Evolutionary conservation across 1,140 invertebrate genomes (phyloP), one percentile per base, ranked within the genome.

Genomic region (Berghia stephanieae): DNA sequence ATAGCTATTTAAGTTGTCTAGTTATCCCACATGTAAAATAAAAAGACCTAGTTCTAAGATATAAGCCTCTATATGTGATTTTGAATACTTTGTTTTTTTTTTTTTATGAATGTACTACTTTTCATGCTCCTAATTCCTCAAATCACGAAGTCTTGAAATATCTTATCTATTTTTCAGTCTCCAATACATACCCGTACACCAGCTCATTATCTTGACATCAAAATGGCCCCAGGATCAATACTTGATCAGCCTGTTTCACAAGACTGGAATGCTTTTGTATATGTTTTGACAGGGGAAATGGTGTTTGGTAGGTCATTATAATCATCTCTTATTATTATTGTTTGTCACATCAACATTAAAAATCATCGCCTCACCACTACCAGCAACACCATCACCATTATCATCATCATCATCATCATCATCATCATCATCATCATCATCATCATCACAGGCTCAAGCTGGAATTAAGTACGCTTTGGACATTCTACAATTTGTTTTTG

Each of bases 131-230:
- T 24, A 57, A 34, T 36, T 34, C 24, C 46, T n/a, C 40, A 63
- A 6, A 68, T 44, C 16, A 24, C 21, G 18, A 73, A 44, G 0
- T 13, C n/a, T 21, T 57, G 5, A 21, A 36, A 36, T 42, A n/a
- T 42, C 27, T 34, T 44, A 73, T 43, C 74, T 73, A 55, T 69
- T 27, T 83, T 85, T 40, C 75, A 89, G 88, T 89, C 89, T 1
- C 85, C 87, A 8, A 87, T 90, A 0, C 84, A 87, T 57, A 90
- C 90, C 8, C 79, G 88, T 18, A 90, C 90, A 36, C 89, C 89
- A 6, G 88, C 89, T 3, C 81, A 85, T 74, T 90, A 89, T 73
- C 77, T 90, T 21, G 88, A 90, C 73, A 88, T 90, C 77, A 83
- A 79, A 21, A 75, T 90, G 75, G 80, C 85, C 18, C 84, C 84